Evolutionary conservation across 2,888 invertebrate genomes (phyloP).

Genomic region (Therioaphis trifolii): DNA sequence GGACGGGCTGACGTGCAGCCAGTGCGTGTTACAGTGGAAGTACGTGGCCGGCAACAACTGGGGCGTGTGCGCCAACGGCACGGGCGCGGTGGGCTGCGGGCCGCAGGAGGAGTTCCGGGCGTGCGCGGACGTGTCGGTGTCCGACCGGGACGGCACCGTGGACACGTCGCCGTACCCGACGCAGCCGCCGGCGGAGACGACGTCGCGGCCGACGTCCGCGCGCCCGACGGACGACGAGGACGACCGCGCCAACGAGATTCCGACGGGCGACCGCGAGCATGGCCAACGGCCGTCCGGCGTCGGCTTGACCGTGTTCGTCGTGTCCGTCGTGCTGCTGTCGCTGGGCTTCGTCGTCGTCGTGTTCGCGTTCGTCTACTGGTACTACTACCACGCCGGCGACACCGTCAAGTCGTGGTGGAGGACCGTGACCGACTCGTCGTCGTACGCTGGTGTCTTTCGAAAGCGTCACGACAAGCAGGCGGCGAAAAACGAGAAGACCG

Average conservation of each 20-base stretch:
- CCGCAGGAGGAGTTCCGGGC: slow-evolving; percentile 89
- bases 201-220: slow-evolving; percentile 69
- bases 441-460: slow-evolving; percentile 22
- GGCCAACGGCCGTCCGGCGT: slow-evolving; percentile 64
- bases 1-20: slow-evolving; percentile 77
- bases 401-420: slow-evolving; percentile 71
- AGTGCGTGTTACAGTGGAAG: slow-evolving; percentile 89
- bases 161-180: slow-evolving; percentile 66
- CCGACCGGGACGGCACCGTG: slow-evolving; percentile 70
- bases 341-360: slow-evolving; percentile 68
- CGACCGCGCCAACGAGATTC: slow-evolving; percentile 63
- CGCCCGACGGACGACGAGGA: not conserved
- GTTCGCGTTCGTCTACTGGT: slow-evolving; percentile 74
- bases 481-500: slow-evolving; percentile 38
- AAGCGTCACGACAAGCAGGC: not conserved
- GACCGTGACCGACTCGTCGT: slow-evolving; percentile 49
- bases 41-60: slow-evolving; percentile 86
- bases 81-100: slow-evolving; percentile 86
- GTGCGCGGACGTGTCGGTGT: slow-evolving; percentile 84
- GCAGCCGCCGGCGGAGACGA: slow-evolving; percentile 56
- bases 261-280: slow-evolving; percentile 65
- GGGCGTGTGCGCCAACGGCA: slow-evolving; percentile 80
- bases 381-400: slow-evolving; percentile 83
- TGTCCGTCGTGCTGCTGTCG: slow-evolving; percentile 67
- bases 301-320: slow-evolving; percentile 67